Evolutionary conservation across 2,797 vertebrate species (phyloP).

Genomic region (Chaunax sp.): DNA sequence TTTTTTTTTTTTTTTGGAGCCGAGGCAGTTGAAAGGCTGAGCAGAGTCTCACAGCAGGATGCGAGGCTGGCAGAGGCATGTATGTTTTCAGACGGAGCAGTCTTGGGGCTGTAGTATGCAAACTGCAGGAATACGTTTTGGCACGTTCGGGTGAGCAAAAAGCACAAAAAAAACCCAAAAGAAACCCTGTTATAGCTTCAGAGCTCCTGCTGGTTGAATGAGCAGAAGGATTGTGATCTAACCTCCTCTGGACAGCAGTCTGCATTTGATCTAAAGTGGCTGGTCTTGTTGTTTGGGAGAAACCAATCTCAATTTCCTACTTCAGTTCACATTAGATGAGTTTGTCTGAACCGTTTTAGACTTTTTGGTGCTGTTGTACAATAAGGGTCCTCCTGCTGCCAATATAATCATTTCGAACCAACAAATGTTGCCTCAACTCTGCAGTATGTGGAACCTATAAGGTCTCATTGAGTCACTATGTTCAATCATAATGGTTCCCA

Average conservation of each 20-base stretch:
- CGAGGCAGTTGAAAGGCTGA: slow-evolving; percentile 41
- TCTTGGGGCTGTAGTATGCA: slow-evolving; percentile 18
- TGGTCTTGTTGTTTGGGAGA: too few species aligned
- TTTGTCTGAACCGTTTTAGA: too few species aligned
- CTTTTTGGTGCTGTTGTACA: too few species aligned
- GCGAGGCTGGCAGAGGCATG: not conserved
- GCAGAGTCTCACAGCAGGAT: slow-evolving; percentile 39
- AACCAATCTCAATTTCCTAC: not conserved
- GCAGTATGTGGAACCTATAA: not conserved
- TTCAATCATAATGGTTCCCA: not conserved
- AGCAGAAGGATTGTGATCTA: slow-evolving; percentile 10
- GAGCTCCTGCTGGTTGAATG: not conserved
- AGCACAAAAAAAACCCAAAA: not conserved
- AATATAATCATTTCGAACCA: not conserved
- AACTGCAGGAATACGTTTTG: slow-evolving; percentile 37
- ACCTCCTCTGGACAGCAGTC: not conserved
- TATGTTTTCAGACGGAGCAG: slow-evolving; percentile 38
- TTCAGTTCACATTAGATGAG: not conserved
- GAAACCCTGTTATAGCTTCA: not conserved
- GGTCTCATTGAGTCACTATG: not conserved
- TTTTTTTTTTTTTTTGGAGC: slow-evolving; percentile 29
- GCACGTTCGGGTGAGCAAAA: not conserved
- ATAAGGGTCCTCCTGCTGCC: not conserved
- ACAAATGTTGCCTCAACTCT: not conserved
- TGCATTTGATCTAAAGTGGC: slow-evolving; percentile 2